Conservation (phyloP, 1,140 invertebrate genomes). For the Elymnias hypermnestra region DNA sequence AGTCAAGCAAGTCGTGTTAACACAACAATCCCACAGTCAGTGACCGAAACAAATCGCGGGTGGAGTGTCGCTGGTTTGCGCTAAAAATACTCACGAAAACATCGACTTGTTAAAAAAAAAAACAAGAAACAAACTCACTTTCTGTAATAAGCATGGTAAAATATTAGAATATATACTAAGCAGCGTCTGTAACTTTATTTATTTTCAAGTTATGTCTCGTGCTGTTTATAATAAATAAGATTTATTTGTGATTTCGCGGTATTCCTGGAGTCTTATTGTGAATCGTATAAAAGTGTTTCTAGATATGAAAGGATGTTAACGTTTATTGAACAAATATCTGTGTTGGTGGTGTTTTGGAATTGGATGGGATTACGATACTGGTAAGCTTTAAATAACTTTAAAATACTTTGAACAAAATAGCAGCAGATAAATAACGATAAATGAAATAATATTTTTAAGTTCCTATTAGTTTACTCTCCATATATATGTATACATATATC, state of each 20-base stretch:
- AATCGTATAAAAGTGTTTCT: slow-evolving; percentile 29
- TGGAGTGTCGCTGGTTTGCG: slow-evolving; percentile 20
- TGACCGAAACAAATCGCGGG: slow-evolving; percentile 26
- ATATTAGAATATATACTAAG: slow-evolving; percentile 19
- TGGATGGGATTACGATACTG: slow-evolving; percentile 42
- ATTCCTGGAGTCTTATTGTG: slow-evolving; percentile 36
- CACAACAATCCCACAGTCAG: slow-evolving; percentile 23
- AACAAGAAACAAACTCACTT: too few relatives aligned
- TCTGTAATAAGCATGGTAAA: slow-evolving; percentile 35
- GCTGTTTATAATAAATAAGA: slow-evolving; percentile 17
- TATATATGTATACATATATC: too few relatives aligned
- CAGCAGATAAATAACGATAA: too few relatives aligned
- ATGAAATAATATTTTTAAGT: too few relatives aligned
- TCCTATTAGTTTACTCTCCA: too few relatives aligned
- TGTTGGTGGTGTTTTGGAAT: slow-evolving; percentile 28
- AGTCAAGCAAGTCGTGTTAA: slow-evolving; percentile 25
- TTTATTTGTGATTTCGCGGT: slow-evolving; percentile 39
- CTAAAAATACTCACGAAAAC: slow-evolving; percentile 39
- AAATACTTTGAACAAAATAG: neutral
- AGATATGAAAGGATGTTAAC: slow-evolving; percentile 40
- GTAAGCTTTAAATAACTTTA: slow-evolving; percentile 24
- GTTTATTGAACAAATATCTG: slow-evolving; percentile 24
- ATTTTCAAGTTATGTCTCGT: slow-evolving; percentile 10
- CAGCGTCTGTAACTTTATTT: neutral
- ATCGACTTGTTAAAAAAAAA: slow-evolving; percentile 26